Base-by-base conservation (phyloP, 2,113 vertebrate genomes). In the Apteryx mantelli region DNA sequence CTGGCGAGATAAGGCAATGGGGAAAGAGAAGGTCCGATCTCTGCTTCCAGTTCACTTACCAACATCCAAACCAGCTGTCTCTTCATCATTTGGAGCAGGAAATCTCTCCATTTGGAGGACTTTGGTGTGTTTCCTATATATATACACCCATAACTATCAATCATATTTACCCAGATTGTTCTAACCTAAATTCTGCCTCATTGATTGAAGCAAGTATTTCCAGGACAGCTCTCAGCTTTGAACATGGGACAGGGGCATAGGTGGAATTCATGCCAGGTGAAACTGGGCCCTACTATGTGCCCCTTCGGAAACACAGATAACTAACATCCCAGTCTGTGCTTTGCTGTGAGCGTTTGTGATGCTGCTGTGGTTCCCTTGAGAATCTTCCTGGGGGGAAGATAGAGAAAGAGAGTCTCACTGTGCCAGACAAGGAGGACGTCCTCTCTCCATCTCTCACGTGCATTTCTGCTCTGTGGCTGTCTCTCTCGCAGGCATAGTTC, bases 21-120 rank as follows among this genome's bases (percentile, higher is more conserved):
- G 25, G 30, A 78, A 66, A 40, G 64, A 66, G 28, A 60, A 73
- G 9, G n/a, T 55, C n/a, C 44, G 44, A 60, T 65, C 60, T 78
- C 73, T 74, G 44, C 30, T 87, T 78, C 71, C 1, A 1, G 20
- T 55, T 36, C 58, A 42, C 12, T 2, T 13, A n/a, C 21, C 61
- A 61, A 58, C 40, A 78, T 32, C 30, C 65, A 55, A 87, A 58
- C 7, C 66, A 75, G 40, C 61, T 84, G 79, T 75, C n/a, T 48
- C 0, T 0, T 30, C 18, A 40, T 20, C 20, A 4, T 13, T 36
- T 66, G 63, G 40, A 63, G 22, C 25, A 68, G 19, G 63, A 46
- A 56, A 74, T n/a, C 46, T 44, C 52, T 73, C 48, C 36, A 55
- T 68, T 44, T 17, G 42, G 40, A 74, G 55, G 40, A 91, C 79